Evolutionary conservation across 2,888 invertebrate genomes (phyloP).

Genomic region (Pteria penguin): DNA sequence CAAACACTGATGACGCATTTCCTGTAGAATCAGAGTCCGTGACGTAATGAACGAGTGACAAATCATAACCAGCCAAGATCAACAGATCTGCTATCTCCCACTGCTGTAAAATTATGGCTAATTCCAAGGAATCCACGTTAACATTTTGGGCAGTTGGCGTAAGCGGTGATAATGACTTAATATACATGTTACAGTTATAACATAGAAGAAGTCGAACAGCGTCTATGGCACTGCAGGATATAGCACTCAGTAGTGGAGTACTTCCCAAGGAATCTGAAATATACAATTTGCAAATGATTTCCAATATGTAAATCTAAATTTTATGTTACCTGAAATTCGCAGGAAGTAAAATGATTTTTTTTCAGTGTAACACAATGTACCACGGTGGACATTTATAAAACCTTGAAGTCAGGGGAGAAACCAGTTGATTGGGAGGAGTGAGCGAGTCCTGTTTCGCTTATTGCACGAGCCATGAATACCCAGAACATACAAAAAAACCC

Average conservation of each 20-base stretch:
- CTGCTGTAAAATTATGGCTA: slow-evolving; percentile 59
- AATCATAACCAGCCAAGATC: slow-evolving; percentile 59
- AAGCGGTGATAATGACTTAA: slow-evolving; percentile 44
- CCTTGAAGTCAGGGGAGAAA: no score
- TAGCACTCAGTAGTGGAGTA: slow-evolving; percentile 62
- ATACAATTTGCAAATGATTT: no score
- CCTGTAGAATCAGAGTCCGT: background rate
- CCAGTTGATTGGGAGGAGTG: no score
- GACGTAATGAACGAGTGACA: background rate
- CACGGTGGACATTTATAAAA: no score
- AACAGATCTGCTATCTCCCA: slow-evolving; percentile 61
- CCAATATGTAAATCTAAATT: no score
- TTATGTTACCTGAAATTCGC: no score
- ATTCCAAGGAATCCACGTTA: slow-evolving; percentile 63
- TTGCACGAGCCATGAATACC: no score
- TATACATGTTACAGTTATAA: slow-evolving; percentile 43
- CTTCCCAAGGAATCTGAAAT: slow-evolving; percentile 52
- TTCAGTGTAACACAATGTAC: no score
- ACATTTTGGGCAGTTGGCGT: slow-evolving; percentile 52
- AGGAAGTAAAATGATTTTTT: no score
- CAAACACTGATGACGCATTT: background rate
- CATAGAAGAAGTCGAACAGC: slow-evolving; percentile 56
- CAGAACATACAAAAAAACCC: no score
- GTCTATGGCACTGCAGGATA: slow-evolving; percentile 59
- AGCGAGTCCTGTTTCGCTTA: no score